Evolutionary conservation across 2,113 vertebrate species (phyloP), one percentile per base, ranked within the genome.

Genomic region (Oreochromis aureus): DNA sequence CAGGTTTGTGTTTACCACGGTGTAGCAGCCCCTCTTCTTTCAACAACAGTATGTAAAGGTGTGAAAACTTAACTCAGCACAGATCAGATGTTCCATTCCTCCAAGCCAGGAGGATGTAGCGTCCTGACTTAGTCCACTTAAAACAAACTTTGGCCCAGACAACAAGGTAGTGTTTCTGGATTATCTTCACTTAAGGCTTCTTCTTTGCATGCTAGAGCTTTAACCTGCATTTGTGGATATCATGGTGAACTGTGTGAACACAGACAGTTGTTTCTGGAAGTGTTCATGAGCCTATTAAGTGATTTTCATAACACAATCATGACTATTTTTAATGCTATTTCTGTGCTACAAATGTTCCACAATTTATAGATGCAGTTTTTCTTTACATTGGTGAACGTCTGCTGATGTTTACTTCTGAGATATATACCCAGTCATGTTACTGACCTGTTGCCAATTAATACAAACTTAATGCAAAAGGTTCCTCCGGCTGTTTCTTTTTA

Each of bases 331-430:
- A 46, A 73, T 10, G 41, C 22, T 36, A 7, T n/a, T 36, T n/a
- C 59, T 63, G 36, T 63, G 32, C 18, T 63, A 36, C 59, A 63
- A 36, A 63, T 63, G 12, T 71, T 44, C 36, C 0, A 71, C 36
- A 71, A 71, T 44, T 71, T 71, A 12, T 71, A 71, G 36, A 71
- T 44, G 36, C 63, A 24, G 19, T 22, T 69, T 19, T 69, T 63
- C 22, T 10, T 5, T 10, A 39, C n/a, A 1, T 24, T 41, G 36
- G 63, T 69, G 36, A 69, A 24, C 4, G 0, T 69, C 36, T 22
- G 4, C 36, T 6, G 7, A 71, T 71, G n/a, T 71, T 44, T 15
- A 44, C 22, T 41, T 71, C n/a, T 69, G 7, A 69, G 63, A 22
- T 5, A 41, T 63, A 12, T 66, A 39, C 10, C 10, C 18, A 7